Base-by-base conservation (phyloP, 1,140 invertebrate species). In the Drosophila ananassae region DNA sequence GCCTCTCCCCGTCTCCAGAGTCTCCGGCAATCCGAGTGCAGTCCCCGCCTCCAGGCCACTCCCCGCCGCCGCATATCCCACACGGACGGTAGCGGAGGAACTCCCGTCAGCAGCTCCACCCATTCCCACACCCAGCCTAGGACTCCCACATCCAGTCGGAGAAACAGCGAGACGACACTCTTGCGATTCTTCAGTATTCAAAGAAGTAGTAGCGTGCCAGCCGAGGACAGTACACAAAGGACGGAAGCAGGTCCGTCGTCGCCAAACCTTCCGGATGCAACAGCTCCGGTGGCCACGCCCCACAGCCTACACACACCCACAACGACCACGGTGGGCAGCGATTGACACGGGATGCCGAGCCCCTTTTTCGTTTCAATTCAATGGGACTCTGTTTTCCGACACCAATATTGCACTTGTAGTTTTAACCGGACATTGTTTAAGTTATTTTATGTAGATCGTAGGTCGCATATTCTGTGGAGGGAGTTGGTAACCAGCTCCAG, bases 121-220 rank as follows among this genome's bases (percentile, higher is more conserved):
- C 53, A 48, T 5, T 24, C 50, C 7, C 66, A 69, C 4, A 8
- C 60, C 1, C 81, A 83, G 48, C 72, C 80, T 3, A 77, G 77
- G 32, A 89, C 87, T 7, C 91, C 91, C 10, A 91, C 89, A 0
- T 89, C 91, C 1, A 91, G 87, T 55, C 68, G 91, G 12, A 73
- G 91, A 17, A 91, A 92, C 56, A 92, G 91, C 56, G 91, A 92
- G 69, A 91, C 91, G 2, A 85, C 91, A 2, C 63, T 92, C 22
- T 28, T 92, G 10, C 78, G 89, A 5, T 92, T 91, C 61, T 92
- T 92, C 17, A 91, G 90, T 56, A 69, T 91, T 24, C 90, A 90
- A 56, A 57, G 83, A 30, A 72, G 59, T 30, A 66, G 54, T 39
- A 66, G 61, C 30, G 61, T 54, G 21, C 17, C 61, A 10, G 47